These are phyloP conservation scores for Cephus nigrinus DNA, from an alignment of 2,888 invertebrate species.

Conservation along the genomic window DNA sequence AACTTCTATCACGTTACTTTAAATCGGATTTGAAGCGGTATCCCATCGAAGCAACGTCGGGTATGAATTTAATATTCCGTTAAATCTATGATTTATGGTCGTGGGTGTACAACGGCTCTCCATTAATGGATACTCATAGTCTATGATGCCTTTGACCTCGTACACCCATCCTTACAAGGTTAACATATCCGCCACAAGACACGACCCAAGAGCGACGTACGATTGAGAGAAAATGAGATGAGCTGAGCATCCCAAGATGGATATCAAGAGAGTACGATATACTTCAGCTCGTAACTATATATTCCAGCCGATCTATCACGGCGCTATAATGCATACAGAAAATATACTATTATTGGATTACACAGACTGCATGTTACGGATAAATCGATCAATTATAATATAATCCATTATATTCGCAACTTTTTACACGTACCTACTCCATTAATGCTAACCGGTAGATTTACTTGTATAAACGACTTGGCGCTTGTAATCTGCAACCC, in stretches of 20 bases:
- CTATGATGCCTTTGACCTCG: neutral
- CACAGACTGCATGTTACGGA: neutral
- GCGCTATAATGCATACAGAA: neutral
- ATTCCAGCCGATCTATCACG: neutral
- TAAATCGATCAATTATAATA: neutral
- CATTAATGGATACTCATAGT: neutral
- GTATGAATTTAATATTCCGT: constrained; percentile 41
- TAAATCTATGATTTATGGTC: constrained; percentile 40
- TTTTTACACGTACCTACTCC: neutral
- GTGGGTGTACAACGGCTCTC: constrained; percentile 7
- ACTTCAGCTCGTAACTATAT: neutral
- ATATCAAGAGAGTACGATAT: neutral
- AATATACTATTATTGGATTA: neutral
- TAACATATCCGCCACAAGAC: neutral
- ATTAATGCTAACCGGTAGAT: neutral
- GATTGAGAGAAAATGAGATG: neutral
- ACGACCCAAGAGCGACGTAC: neutral
- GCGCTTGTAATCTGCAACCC: neutral
- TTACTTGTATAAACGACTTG: neutral
- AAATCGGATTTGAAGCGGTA: neutral
- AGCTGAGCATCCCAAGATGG: neutral
- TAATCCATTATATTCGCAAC: neutral
- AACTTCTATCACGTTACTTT: neutral
- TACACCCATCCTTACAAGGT: neutral
- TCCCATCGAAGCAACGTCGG: neutral